These are phyloP conservation scores for Neopipo cinnamomea DNA, from an alignment of 2,113 vertebrate genomes.

Conservation along the genomic window DNA sequence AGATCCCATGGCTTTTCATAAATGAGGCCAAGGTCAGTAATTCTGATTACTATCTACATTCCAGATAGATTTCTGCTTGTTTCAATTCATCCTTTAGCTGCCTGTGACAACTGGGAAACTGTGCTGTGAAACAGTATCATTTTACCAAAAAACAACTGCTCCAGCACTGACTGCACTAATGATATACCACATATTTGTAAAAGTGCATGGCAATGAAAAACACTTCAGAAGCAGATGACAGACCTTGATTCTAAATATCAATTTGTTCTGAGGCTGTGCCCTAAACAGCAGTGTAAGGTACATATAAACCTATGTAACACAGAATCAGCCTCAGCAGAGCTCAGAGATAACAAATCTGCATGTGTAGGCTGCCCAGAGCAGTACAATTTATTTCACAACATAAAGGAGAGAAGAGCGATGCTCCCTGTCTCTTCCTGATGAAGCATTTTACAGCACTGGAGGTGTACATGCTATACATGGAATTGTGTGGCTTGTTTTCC, in stretches of 20 bases:
- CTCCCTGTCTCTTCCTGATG: neutral
- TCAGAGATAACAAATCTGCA: neutral
- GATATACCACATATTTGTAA: neutral
- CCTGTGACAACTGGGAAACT: neutral
- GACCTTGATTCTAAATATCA: neutral
- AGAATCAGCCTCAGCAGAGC: neutral
- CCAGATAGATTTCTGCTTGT: neutral
- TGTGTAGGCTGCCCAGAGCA: neutral
- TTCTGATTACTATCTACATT: neutral
- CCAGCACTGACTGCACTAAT: neutral
- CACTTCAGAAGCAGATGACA: neutral
- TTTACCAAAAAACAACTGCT: neutral
- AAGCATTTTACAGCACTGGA: constrained; percentile 5
- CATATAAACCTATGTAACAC: neutral
- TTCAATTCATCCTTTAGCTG: neutral
- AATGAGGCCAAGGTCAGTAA: constrained; percentile 1
- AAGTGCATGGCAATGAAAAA: neutral
- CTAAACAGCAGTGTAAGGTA: neutral
- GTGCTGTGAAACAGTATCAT: neutral
- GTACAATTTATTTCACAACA: neutral
- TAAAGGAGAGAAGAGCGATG: neutral
- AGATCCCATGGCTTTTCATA: neutral
- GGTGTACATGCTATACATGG: neutral
- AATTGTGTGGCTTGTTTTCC: neutral
- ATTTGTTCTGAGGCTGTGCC: neutral